These are phyloP conservation scores for Sandelia bainsii DNA, from an alignment of 2,797 vertebrate species.

Conservation along the genomic window DNA sequence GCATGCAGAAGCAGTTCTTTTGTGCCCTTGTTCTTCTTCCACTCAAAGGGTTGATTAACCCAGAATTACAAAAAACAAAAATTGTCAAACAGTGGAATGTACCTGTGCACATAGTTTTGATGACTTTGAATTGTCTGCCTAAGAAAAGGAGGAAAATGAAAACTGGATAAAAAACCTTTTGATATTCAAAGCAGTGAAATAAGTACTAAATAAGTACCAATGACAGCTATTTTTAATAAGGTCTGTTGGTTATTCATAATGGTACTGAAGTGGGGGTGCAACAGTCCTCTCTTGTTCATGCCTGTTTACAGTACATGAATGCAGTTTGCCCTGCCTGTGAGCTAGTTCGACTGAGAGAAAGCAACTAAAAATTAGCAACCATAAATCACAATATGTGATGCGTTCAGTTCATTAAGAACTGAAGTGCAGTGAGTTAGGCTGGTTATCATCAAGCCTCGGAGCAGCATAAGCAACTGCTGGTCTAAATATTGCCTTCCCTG, in stretches of 20 bases:
- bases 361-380: conserved; percentile 27
- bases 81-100: not conserved
- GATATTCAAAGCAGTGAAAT: not conserved
- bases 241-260: not conserved
- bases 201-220: not conserved
- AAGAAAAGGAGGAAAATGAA: not conserved
- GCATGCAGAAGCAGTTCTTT: not conserved
- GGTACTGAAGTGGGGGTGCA: not conserved
- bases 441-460: conserved; percentile 2
- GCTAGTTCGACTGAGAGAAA: not conserved
- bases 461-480: conserved; percentile 23
- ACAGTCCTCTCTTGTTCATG: not conserved
- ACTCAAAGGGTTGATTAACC: not conserved
- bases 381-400: conserved; percentile 52
- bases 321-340: conserved; percentile 3
- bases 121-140: too few relatives aligned
- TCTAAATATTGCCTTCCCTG: conserved; percentile 20
- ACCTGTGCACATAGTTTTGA: not conserved
- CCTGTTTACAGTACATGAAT: not conserved
- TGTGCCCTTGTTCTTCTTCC: not conserved
- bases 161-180: not conserved
- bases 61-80: not conserved
- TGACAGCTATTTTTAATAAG: not conserved
- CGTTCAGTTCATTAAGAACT: conserved; percentile 33
- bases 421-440: conserved; percentile 14